A percentile compares a stretch with the other conserved stretches of the same genome.
phyloP scores from a whole-genome alignment of 2,888 invertebrate genomes.

The Argyra leucocephala region DNA sequence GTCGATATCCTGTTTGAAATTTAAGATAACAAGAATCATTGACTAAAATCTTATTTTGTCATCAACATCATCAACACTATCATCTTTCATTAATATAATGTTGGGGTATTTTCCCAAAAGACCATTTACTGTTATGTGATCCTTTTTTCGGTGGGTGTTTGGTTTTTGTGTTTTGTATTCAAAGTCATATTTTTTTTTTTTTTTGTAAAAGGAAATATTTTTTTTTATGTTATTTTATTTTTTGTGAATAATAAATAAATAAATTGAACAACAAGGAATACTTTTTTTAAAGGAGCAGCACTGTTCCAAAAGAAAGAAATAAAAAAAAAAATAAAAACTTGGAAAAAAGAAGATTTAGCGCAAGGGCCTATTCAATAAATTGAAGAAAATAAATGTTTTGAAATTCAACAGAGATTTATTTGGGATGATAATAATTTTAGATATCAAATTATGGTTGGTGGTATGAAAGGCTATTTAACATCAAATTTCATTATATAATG shows the following conservation, averaged over 20 bases:
- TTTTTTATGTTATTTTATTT: not conserved
- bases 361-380: too few species aligned
- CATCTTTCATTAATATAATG: not conserved
- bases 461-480: too few species aligned
- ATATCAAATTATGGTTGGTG: too few species aligned
- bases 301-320: not conserved
- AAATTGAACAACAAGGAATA: not conserved
- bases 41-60: not conserved
- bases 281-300: not conserved
- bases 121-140: not conserved
- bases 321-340: not conserved
- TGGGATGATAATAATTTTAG: too few species aligned
- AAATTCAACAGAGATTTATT: too few species aligned
- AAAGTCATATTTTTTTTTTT: slow-evolving; percentile 1
- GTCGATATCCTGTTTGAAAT: not conserved
- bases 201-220: not conserved
- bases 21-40: too few species aligned
- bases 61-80: not conserved
- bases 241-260: not conserved
- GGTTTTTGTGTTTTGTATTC: not conserved
- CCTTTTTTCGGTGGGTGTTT: not conserved
- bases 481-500: too few species aligned
- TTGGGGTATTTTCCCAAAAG: not conserved
- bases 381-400: too few species aligned
- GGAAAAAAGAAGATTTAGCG: not conserved